Evolutionary conservation across 1,140 invertebrate species (phyloP).

Genomic region (Calliphora vicina): DNA sequence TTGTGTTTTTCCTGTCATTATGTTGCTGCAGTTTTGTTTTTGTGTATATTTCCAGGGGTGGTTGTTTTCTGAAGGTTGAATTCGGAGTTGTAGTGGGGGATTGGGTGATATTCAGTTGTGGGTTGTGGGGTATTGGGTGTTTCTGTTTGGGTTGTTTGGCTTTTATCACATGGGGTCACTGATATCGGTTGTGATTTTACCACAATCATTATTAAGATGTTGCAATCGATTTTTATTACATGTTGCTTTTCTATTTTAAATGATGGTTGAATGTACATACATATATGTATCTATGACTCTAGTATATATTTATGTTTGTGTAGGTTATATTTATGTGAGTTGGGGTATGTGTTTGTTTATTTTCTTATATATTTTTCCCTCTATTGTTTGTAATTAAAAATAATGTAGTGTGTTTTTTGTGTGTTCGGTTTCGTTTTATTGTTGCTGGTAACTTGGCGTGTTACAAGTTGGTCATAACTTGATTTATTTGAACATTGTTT

Average conservation of each 20-base stretch:
- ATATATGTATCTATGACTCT: background rate
- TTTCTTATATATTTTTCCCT: background rate
- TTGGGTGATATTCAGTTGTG: background rate
- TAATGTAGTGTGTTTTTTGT: background rate
- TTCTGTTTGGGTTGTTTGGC: background rate
- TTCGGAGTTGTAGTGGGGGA: background rate
- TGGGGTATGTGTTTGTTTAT: background rate
- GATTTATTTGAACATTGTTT: background rate
- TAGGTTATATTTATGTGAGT: background rate
- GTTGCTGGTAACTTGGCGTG: background rate
- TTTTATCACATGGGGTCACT: background rate
- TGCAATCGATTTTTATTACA: slow-evolving; percentile 17
- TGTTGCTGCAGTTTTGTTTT: no score
- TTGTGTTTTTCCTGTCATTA: background rate
- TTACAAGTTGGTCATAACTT: background rate
- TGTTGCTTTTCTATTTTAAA: background rate
- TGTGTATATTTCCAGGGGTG: background rate
- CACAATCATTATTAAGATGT: slow-evolving; percentile 4
- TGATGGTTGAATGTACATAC: background rate
- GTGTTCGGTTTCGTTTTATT: background rate
- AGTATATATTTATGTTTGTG: background rate
- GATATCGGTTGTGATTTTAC: slow-evolving; percentile 9
- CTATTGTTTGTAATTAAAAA: background rate
- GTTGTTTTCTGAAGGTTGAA: background rate
- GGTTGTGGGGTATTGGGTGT: background rate